Evolutionary conservation across 2,888 invertebrate genomes (phyloP).

Genomic region (Chrysopilus asiliformis): DNA sequence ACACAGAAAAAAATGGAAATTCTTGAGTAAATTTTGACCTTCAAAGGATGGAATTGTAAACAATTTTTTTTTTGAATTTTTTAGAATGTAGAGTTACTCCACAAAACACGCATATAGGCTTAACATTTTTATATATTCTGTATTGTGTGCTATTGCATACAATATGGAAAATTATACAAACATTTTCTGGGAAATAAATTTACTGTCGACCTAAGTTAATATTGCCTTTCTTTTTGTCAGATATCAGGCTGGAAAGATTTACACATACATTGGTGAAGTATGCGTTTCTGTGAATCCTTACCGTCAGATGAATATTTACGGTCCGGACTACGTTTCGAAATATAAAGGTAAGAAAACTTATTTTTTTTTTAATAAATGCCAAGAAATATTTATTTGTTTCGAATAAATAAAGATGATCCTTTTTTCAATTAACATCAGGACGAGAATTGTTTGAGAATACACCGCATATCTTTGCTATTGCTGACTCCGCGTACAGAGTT

Average conservation of each 20-base stretch:
- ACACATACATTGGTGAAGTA: slow-evolving; percentile 98
- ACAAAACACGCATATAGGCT: no score
- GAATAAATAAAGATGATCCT: slow-evolving; percentile 4
- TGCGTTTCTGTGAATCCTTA: slow-evolving; percentile 97
- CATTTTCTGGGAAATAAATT: background rate
- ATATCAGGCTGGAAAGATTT: slow-evolving; percentile 81
- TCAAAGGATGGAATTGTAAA: no score
- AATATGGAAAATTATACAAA: background rate
- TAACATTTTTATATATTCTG: no score
- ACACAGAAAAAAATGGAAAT: no score
- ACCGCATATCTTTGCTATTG: slow-evolving; percentile 96
- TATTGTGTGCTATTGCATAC: background rate
- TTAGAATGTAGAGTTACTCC: no score
- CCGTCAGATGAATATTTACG: slow-evolving; percentile 83
- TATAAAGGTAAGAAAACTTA: slow-evolving; percentile 53
- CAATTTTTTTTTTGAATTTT: no score
- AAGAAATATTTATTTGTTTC: no score
- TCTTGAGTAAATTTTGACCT: no score
- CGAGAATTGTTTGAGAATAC: slow-evolving; percentile 93
- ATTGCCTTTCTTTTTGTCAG: slow-evolving; percentile 41
- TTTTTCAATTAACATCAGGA: slow-evolving; percentile 35
- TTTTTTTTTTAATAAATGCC: no score
- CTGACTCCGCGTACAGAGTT: slow-evolving; percentile 89
- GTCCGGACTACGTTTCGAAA: slow-evolving; percentile 67
- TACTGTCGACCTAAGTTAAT: background rate